Percentiles rank a stretch among this genome's conserved stretches.
These are phyloP conservation scores for Pyrrhia umbra DNA, from an alignment of 2,888 invertebrate genomes.

Conservation along the genomic window DNA sequence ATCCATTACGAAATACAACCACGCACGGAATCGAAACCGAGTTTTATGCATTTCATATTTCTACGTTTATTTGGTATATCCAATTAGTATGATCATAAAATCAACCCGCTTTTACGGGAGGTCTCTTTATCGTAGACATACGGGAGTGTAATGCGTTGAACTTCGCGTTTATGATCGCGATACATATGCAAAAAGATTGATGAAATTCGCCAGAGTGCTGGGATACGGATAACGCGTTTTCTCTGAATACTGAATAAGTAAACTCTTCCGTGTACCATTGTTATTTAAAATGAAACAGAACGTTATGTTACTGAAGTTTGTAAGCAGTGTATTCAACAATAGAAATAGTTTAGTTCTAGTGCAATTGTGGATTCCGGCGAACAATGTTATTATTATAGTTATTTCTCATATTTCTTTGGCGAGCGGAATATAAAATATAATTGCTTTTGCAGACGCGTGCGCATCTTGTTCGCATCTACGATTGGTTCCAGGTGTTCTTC, in stretches of 20 bases:
- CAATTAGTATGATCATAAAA: conserved; percentile 85
- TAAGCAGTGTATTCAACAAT: conserved; percentile 27
- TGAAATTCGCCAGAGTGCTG: conserved; percentile 9
- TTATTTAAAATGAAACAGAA: conserved; percentile 51
- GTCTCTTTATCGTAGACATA: conserved; percentile 70
- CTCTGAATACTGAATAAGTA: conserved; percentile 15
- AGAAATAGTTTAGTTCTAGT: conserved; percentile 13
- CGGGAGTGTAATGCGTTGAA: conserved; percentile 57
- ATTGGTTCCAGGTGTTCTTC: conserved; percentile 10
- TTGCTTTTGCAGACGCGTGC: conserved; percentile 21
- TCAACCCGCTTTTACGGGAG: conserved; percentile 77
- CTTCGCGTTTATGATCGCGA: conserved; percentile 23
- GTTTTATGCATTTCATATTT: conserved; percentile 78
- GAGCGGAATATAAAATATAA: conserved; percentile 30
- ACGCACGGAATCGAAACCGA: conserved; percentile 52
- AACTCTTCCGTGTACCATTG: conserved; percentile 38
- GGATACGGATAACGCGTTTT: conserved; percentile 2
- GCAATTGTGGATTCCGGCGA: conserved; percentile 49
- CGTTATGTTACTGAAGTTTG: conserved; percentile 7
- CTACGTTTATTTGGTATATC: conserved; percentile 82
- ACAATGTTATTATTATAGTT: conserved; percentile 30
- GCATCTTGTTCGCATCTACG: conserved; percentile 15
- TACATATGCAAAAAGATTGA: conserved; percentile 30
- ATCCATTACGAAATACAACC: conserved; percentile 66
- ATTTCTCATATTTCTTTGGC: conserved; percentile 34